Base-by-base conservation (phyloP, 2,113 vertebrate species). In the Fregetta grallaria region DNA sequence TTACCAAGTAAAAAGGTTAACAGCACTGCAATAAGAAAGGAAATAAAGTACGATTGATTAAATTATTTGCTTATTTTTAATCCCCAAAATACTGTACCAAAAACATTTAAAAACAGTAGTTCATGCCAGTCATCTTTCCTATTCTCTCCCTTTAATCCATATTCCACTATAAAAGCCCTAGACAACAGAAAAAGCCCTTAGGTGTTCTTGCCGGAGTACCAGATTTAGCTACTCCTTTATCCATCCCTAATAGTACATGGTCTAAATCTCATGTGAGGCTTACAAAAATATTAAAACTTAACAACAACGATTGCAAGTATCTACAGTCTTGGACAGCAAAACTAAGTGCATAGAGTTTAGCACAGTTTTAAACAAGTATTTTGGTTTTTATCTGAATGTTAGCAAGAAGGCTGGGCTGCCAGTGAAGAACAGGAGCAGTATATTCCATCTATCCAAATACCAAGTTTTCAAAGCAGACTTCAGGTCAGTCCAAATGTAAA, bases 1-100 rank as follows among this genome's bases (percentile, higher is more conserved):
- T 91, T 90, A 89, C 74, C 38, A 73, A 58, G 44, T 89, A 94
- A 92, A 97, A 94, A 96, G 77, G 88, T 78, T 96, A 96, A 75
- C 42, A 65, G 56, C 63, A 92, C 15, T 72, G 47, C 62, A 87
- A 11, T 63, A 91, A 76, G 52, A 96, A 90, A 95, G 72, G 47
- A 81, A 97, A 92, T 90, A 79, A 53, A 96, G 56, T 75, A 94
- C 2, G 11, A 50, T 4, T 49, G 38, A 75, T 82, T 92, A 76
- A 82, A 77, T 76, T 81, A 84, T 70, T 63, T 72, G 49, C 38
- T 94, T 94, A 59, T 50, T 94, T 90, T 86, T 77, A 90, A 70
- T 50, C 71, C 3, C 6, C 19, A 29, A 72, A 88, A 82, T 49
- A 86, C 4, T 38, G 22, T 32, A 79, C 40, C 47, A 73, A 47